Percentiles rank a stretch among this genome's conserved stretches.
phyloP scores from a whole-genome alignment of 2,797 vertebrate genomes.

The Geotrypetes seraphini region DNA sequence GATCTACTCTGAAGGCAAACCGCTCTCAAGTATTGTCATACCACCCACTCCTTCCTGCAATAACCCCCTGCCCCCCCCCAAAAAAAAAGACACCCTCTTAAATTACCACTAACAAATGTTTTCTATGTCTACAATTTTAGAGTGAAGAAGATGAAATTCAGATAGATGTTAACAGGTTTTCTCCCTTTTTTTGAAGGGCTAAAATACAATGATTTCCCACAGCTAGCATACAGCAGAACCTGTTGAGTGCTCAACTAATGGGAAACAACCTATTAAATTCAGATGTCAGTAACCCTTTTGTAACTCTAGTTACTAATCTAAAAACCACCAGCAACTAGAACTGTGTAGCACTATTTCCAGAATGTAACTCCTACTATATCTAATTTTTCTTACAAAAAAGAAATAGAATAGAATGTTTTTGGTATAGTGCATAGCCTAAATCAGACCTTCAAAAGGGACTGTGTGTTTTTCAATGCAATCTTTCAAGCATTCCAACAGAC shows the following conservation, averaged over 20 bases:
- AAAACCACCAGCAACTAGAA: conserved; percentile 32
- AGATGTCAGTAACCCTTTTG: conserved; percentile 27
- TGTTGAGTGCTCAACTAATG: conserved; percentile 27
- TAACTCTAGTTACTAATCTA: conserved; percentile 29
- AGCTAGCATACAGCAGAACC: conserved; percentile 37
- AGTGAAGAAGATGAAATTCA: conserved; percentile 28
- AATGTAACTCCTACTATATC: conserved; percentile 13
- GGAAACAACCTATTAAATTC: conserved; percentile 29
- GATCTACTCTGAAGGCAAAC: too few relatives aligned
- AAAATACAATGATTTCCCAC: conserved; percentile 34
- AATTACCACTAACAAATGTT: conserved; percentile 53
- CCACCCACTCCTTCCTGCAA: too few relatives aligned
- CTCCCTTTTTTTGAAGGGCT: conserved; percentile 33
- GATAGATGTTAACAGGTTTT: too few relatives aligned
- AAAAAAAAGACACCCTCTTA: too few relatives aligned
- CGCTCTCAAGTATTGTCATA: too few relatives aligned
- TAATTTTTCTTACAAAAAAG: conserved; percentile 24
- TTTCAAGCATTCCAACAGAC: conserved; percentile 40
- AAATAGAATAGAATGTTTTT: too few relatives aligned
- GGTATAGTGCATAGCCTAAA: conserved; percentile 30
- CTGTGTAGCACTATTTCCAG: conserved; percentile 27
- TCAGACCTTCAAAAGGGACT: conserved; percentile 40
- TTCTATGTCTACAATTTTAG: conserved; percentile 38
- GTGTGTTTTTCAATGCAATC: conserved; percentile 31
- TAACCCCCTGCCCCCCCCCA: too few relatives aligned